Conservation (phyloP, 35 echinoderm and acorn worm species). For the Stichopus chloronotus region DNA sequence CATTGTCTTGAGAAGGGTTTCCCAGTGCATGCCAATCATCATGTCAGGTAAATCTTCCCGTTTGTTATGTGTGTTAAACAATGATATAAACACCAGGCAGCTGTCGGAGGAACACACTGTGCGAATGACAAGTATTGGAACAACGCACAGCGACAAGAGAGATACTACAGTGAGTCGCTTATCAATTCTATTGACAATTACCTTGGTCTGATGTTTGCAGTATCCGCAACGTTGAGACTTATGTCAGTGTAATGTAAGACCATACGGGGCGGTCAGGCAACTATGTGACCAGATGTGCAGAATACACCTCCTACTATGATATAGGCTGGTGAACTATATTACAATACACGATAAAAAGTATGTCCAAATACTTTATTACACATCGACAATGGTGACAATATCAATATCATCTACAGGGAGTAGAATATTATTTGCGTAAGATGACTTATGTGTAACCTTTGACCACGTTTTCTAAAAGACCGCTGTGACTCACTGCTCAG, state of each 20-base stretch:
- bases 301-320: background rate
- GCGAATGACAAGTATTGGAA: background rate
- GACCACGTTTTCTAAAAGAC: too few species aligned
- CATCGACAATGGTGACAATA: too few species aligned
- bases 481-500: too few species aligned
- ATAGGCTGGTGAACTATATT: background rate
- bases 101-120: too few species aligned
- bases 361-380: too few species aligned
- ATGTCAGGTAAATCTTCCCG: background rate
- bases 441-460: too few species aligned
- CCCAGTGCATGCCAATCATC: background rate
- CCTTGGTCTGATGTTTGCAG: background rate
- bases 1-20: background rate
- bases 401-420: too few species aligned
- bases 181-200: background rate
- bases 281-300: background rate
- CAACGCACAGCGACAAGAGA: background rate
- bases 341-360: too few species aligned
- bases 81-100: too few species aligned
- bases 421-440: too few species aligned
- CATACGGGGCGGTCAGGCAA: background rate
- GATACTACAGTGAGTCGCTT: background rate
- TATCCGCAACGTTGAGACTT: background rate
- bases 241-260: background rate
- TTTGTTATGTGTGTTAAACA: background rate